Base-by-base conservation (phyloP, 2,888 invertebrate species). In the Allolobophora icterica region DNA sequence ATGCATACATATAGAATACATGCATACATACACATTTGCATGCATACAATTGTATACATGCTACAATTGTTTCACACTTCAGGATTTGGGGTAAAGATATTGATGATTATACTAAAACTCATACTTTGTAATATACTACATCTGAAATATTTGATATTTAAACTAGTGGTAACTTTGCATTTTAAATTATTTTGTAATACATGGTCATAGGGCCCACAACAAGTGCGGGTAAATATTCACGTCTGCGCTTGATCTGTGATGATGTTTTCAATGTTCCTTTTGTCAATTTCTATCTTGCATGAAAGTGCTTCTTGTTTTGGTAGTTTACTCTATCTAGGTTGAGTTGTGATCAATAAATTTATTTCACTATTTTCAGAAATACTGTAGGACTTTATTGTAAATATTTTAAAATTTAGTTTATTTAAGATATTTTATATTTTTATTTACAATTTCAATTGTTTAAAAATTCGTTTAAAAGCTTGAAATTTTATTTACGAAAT, bases 191-290 rank as follows among this genome's bases (percentile, higher is more conserved):
- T n/a, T 71, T 52, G 30, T n/a, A n/a, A n/a, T 6, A 71, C 71
- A 71, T 71, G 71, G n/a, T 71, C 30, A n/a, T 71, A 71, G 71
- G 71, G 71, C 71, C 71, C n/a, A 71, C 71, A 71, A 71, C 71
- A n/a, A n/a, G 71, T 71, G 71, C 71, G 71, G 71, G 71, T 71
- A 71, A 71, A 71, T 71, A 71, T 71, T 71, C 71, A 71, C 71
- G n/a, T 71, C 30, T 71, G 71, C n/a, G 71, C 71, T 71, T 71
- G 30, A 71, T 71, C 8, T 71, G 71, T 71, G 71, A 71, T 71
- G 11, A 71, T 17, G 1, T 71, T 71, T 71, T n/a, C 71, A 71
- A n/a, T 71, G 30, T 71, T 71, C 30, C 71, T 4, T n/a, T 71
- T 71, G 30, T 71, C 71, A n/a, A 71, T n/a, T 71, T 71, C 71